Conservation (phyloP, 2,888 invertebrate species). For the Tinea trinotella region DNA sequence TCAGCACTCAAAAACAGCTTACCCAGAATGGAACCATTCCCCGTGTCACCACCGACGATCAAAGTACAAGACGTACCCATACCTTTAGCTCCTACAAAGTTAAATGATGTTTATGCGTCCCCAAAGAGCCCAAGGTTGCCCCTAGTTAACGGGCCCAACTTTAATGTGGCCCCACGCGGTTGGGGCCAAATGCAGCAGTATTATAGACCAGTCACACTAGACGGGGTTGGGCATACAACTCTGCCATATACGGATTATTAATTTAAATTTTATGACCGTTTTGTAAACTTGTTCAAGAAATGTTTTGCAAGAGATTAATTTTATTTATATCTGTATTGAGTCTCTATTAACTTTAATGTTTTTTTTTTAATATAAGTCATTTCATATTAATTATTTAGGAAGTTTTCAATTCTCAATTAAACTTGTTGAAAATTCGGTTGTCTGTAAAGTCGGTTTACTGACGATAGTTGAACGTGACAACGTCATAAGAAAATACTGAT, state of each 20-base stretch:
- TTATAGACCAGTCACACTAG: conserved; percentile 82
- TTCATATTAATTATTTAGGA: no score
- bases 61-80: conserved; percentile 45
- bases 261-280: no score
- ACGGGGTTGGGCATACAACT: conserved; percentile 55
- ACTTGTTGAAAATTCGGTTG: no score
- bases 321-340: neutral
- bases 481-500: no score
- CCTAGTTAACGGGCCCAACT: conserved; percentile 73
- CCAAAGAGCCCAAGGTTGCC: conserved; percentile 55
- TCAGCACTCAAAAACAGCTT: conserved; percentile 49
- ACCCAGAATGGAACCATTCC: conserved; percentile 67
- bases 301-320: no score
- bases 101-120: conserved; percentile 62
- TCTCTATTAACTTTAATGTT: neutral
- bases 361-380: neutral
- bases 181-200: conserved; percentile 81
- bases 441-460: no score
- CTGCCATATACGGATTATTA: conserved; percentile 68
- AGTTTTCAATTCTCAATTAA: no score
- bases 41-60: conserved; percentile 50
- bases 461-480: no score
- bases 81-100: conserved; percentile 56
- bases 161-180: conserved; percentile 87
- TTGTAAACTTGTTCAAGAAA: neutral